These are phyloP conservation scores for Clarias fuscus DNA, from an alignment of 2,797 vertebrate species.

Conservation along the genomic window DNA sequence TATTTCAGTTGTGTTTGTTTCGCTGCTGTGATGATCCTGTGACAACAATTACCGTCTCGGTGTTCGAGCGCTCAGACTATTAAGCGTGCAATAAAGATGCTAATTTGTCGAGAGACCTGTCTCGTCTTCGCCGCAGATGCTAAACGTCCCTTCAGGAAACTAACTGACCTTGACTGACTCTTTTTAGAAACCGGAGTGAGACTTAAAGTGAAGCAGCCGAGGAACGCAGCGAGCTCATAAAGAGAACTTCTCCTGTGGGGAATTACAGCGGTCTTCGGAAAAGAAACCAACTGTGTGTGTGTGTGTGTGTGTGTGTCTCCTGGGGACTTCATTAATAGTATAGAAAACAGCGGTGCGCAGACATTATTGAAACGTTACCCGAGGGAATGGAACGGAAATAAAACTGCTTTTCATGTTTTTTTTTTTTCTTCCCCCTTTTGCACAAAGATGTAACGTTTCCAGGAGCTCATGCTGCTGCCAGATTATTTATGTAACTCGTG, in stretches of 20 bases:
- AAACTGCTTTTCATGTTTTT: background rate
- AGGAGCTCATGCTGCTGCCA: background rate
- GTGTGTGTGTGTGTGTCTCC: background rate
- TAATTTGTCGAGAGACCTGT: background rate
- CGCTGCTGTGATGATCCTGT: background rate
- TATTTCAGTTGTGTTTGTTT: background rate
- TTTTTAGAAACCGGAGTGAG: background rate
- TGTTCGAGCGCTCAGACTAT: background rate
- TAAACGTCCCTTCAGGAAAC: background rate
- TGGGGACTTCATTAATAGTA: background rate
- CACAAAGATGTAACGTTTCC: background rate
- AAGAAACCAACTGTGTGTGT: background rate
- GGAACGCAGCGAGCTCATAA: background rate
- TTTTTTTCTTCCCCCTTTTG: background rate
- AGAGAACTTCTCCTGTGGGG: background rate
- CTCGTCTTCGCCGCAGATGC: background rate
- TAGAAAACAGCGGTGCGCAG: background rate
- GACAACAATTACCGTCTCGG: slow-evolving; percentile 12
- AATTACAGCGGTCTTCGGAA: background rate
- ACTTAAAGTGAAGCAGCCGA: background rate
- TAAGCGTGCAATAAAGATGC: slow-evolving; percentile 6
- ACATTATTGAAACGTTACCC: background rate
- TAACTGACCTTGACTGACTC: slow-evolving; percentile 30
- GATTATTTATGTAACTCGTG: background rate
- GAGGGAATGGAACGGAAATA: slow-evolving; percentile 1